Percentiles rank a stretch among this genome's conserved stretches.
phyloP scores from a whole-genome alignment of 2,888 invertebrate species.

The Luffia ferchaultella region DNA sequence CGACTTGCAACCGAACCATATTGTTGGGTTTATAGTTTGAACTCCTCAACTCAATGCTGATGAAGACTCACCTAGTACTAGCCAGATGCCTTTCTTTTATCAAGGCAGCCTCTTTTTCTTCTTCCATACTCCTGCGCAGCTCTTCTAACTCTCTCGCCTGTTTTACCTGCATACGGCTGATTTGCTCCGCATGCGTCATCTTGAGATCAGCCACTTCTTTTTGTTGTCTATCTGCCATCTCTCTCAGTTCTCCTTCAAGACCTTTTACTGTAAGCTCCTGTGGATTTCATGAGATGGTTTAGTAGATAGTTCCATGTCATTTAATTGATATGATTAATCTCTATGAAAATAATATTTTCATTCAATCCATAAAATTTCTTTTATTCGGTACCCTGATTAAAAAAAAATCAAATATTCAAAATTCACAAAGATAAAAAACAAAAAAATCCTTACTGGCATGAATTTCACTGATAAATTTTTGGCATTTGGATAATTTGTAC shows the following conservation, averaged over 20 bases:
- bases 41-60: no score
- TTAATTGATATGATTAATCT: background rate
- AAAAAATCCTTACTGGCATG: no score
- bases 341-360: background rate
- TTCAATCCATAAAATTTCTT: background rate
- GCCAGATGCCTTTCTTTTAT: constrained; percentile 51
- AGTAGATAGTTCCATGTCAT: no score
- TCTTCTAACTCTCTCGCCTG: constrained; percentile 50
- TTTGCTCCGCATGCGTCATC: constrained; percentile 46
- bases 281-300: constrained; percentile 5
- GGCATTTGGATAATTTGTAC: no score
- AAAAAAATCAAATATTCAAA: no score
- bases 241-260: constrained; percentile 83
- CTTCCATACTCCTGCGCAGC: constrained; percentile 63
- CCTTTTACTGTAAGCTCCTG: constrained; percentile 87
- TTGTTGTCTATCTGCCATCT: constrained; percentile 78
- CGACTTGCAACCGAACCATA: no score
- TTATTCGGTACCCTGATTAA: background rate
- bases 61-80: constrained; percentile 51
- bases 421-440: no score
- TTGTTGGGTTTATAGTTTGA: no score
- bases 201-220: constrained; percentile 66
- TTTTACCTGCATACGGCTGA: constrained; percentile 40
- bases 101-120: constrained; percentile 46
- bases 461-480: no score